phyloP scores from a whole-genome alignment of 2,888 invertebrate genomes.

The Parelbella ahira region DNA sequence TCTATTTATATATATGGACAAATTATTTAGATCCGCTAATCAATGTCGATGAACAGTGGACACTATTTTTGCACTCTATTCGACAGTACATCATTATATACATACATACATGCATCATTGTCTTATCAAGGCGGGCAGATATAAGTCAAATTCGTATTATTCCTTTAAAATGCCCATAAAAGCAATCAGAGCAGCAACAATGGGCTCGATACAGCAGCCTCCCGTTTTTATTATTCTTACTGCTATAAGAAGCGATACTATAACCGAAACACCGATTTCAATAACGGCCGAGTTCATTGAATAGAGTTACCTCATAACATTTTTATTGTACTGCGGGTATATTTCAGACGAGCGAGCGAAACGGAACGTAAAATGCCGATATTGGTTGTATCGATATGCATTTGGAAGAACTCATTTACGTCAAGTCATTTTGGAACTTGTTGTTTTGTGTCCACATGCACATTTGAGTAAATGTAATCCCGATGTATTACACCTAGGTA shows the following conservation, averaged over 20 bases:
- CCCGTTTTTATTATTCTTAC: conserved; percentile 52
- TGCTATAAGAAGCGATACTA: conserved; percentile 58
- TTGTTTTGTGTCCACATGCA: no score
- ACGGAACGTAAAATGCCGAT: conserved; percentile 39
- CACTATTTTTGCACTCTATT: no score
- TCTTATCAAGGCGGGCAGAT: no score
- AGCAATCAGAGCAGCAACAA: conserved; percentile 51
- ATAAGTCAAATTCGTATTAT: no score
- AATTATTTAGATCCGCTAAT: no score
- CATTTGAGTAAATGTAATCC: no score
- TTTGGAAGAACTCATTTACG: conserved; percentile 39
- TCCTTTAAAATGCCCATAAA: conserved; percentile 39
- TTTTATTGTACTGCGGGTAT: conserved; percentile 76
- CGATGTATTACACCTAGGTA: no score
- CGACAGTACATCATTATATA: no score
- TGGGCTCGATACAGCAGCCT: conserved; percentile 41
- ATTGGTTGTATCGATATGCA: conserved; percentile 55
- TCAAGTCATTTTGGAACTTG: conserved; percentile 60
- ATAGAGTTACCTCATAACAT: conserved; percentile 77
- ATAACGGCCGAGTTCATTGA: conserved; percentile 74
- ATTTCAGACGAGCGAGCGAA: conserved; percentile 50
- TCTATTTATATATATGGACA: no score
- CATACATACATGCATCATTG: no score
- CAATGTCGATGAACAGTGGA: no score
- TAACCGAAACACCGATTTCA: conserved; percentile 69